These are phyloP conservation scores for Pantherophis guttatus DNA, from an alignment of 2,113 vertebrate species.

Conservation along the genomic window DNA sequence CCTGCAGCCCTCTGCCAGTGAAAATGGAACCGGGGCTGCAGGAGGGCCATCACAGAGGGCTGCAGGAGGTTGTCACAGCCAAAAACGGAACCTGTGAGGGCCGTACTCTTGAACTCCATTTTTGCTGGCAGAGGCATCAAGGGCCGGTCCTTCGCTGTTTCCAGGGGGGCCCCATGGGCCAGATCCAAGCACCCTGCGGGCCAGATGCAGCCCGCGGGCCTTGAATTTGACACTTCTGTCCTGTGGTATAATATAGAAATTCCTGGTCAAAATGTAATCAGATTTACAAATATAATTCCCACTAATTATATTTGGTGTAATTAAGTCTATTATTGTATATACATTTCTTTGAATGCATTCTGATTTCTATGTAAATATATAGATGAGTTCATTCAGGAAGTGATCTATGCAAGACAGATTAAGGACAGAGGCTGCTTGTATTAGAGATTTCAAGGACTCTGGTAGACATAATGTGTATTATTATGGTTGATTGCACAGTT, in stretches of 20 bases:
- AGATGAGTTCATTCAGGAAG: not conserved
- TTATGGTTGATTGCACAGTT: not conserved
- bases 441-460: not conserved
- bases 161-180: too few species aligned
- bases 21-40: too few species aligned
- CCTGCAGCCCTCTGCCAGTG: too few species aligned
- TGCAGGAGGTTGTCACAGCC: too few species aligned
- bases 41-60: too few species aligned
- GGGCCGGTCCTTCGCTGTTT: too few species aligned
- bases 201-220: too few species aligned
- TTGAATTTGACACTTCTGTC: too few species aligned
- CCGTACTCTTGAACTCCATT: too few species aligned
- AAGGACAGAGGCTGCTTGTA: not conserved
- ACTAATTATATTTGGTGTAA: not conserved
- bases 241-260: not conserved
- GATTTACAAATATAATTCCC: not conserved
- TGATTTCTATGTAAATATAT: not conserved
- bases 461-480: not conserved
- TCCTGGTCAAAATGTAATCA: not conserved
- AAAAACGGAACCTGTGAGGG: too few species aligned
- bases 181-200: too few species aligned
- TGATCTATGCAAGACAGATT: not conserved
- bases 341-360: not conserved
- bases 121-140: too few species aligned
- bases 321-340: not conserved